Percentiles rank a stretch among this genome's conserved stretches.
These are phyloP conservation scores for Cylas formicarius DNA, from an alignment of 1,140 invertebrate genomes.

Conservation along the genomic window DNA sequence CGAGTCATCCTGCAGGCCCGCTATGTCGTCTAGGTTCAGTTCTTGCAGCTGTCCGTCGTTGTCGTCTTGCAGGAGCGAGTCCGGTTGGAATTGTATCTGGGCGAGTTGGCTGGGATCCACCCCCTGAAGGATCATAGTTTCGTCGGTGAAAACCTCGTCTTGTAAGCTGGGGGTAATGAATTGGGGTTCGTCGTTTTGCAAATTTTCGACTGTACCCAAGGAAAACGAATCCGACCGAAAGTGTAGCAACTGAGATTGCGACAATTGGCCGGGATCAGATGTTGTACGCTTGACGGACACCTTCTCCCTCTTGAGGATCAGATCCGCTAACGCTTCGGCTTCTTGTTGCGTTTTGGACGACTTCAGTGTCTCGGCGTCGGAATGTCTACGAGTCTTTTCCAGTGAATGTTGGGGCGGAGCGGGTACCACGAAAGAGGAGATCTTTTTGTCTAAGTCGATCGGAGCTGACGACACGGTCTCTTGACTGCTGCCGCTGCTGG, in stretches of 20 bases:
- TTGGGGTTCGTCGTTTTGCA: slow-evolving; percentile 57
- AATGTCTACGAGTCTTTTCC: slow-evolving; percentile 54
- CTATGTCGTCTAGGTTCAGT: slow-evolving; percentile 60
- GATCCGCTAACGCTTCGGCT: slow-evolving; percentile 48
- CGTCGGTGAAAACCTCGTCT: slow-evolving; percentile 71
- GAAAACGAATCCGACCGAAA: slow-evolving; percentile 54
- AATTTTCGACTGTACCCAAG: slow-evolving; percentile 51
- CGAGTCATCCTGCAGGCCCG: slow-evolving; percentile 33
- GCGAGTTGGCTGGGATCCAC: slow-evolving; percentile 58
- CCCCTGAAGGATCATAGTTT: slow-evolving; percentile 60
- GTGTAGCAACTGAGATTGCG: slow-evolving; percentile 49
- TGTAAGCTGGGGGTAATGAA: slow-evolving; percentile 66
- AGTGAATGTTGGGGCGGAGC: slow-evolving; percentile 47
- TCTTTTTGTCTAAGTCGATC: slow-evolving; percentile 42
- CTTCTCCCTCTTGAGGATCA: slow-evolving; percentile 56
- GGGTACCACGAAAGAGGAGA: slow-evolving; percentile 55
- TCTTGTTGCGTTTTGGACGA: slow-evolving; percentile 51
- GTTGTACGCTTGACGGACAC: slow-evolving; percentile 55
- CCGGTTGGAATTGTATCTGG: slow-evolving; percentile 48
- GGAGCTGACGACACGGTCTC: slow-evolving; percentile 47
- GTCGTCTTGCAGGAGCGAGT: slow-evolving; percentile 28
- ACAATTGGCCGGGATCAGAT: slow-evolving; percentile 57
- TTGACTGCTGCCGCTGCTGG: slow-evolving; percentile 46
- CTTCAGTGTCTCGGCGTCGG: slow-evolving; percentile 57
- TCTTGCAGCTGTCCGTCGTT: slow-evolving; percentile 58